A percentile compares a stretch with the other conserved stretches of the same genome.
Evolutionary conservation across 2,888 invertebrate species (phyloP).

Genomic region (Melitaea athalia): DNA sequence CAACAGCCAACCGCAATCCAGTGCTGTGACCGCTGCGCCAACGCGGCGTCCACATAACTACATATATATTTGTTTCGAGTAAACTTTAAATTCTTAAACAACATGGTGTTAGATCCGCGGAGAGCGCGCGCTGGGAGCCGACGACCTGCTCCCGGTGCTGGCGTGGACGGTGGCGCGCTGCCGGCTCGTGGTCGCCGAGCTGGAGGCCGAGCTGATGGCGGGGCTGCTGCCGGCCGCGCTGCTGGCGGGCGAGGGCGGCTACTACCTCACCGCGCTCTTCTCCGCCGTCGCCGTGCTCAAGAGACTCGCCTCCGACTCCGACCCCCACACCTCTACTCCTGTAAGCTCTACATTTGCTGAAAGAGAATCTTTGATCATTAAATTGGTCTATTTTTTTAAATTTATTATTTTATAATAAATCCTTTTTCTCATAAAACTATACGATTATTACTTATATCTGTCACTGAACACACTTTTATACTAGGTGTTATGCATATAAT

Average conservation of each 20-base stretch:
- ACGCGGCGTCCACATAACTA: no score
- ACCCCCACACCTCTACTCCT: conserved; percentile 62
- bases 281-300: conserved; percentile 95
- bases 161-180: conserved; percentile 96
- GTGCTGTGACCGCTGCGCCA: no score
- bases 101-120: conserved; percentile 89
- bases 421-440: no score
- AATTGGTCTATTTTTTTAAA: no score
- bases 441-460: no score
- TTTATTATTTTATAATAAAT: no score
- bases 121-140: conserved; percentile 88
- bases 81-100: no score
- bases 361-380: no score
- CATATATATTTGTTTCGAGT: no score
- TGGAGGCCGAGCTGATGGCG: conserved; percentile 98
- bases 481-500: no score
- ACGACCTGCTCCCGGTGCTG: conserved; percentile 95
- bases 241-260: conserved; percentile 95
- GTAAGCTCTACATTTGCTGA: conserved; percentile 52
- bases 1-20: no score
- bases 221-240: conserved; percentile 95
- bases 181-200: conserved; percentile 94
- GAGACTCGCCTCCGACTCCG: conserved; percentile 80
- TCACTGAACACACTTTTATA: no score
- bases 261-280: conserved; percentile 96